Evolutionary conservation across 2,888 invertebrate genomes (phyloP).

Genomic region (Gastracanthus pulcherrimus): DNA sequence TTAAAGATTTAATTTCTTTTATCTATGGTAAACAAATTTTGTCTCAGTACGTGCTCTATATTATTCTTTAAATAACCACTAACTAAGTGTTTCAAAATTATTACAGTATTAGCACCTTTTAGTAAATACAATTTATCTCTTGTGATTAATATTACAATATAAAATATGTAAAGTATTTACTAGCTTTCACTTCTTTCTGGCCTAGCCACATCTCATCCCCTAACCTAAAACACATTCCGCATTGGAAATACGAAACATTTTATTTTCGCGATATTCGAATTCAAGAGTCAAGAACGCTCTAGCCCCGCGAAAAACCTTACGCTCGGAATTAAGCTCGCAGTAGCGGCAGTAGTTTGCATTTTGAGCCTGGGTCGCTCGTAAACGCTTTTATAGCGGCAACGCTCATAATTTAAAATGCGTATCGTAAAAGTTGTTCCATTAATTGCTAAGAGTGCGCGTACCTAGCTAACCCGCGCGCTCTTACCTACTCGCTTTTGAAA

Average conservation of each 20-base stretch:
- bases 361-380: slow-evolving; percentile 24
- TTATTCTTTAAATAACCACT: too few species aligned
- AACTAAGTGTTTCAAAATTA: too few species aligned
- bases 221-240: too few species aligned
- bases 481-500: background rate
- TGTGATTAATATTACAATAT: too few species aligned
- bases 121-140: too few species aligned
- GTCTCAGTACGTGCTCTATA: too few species aligned
- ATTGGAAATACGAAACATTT: background rate
- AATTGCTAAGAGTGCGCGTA: slow-evolving; percentile 20
- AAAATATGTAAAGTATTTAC: too few species aligned
- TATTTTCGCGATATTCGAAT: background rate
- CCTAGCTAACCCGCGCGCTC: background rate
- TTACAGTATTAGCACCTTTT: too few species aligned
- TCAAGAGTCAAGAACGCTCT: slow-evolving; percentile 11
- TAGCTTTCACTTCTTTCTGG: too few species aligned
- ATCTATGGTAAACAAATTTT: too few species aligned
- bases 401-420: slow-evolving; percentile 32
- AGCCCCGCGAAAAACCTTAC: background rate
- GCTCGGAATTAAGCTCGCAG: slow-evolving; percentile 5
- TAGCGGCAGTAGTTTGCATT: slow-evolving; percentile 8
- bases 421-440: slow-evolving; percentile 34
- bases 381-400: slow-evolving; percentile 33
- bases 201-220: too few species aligned
- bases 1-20: too few species aligned